Percentiles rank a stretch among this genome's conserved stretches.
These are phyloP conservation scores for Formica exsecta DNA, from an alignment of 1,140 invertebrate species.

Conservation along the genomic window DNA sequence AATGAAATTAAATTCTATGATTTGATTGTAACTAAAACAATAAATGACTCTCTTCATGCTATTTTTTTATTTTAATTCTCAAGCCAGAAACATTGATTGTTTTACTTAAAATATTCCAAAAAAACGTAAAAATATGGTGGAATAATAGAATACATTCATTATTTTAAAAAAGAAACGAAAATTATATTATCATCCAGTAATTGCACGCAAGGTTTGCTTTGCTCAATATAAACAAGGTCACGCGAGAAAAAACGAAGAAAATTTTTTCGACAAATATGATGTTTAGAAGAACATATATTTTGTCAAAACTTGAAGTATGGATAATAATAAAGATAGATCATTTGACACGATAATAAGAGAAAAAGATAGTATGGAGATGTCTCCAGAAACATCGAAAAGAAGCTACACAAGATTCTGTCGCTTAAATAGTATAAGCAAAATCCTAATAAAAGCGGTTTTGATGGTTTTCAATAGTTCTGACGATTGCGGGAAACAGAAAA, in stretches of 20 bases:
- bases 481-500: background rate
- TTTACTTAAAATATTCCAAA: constrained; percentile 15
- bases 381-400: background rate
- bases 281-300: constrained; percentile 18
- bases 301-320: constrained; percentile 29
- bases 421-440: background rate
- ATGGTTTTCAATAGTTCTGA: background rate
- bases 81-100: background rate
- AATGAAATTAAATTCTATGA: constrained; percentile 1
- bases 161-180: background rate
- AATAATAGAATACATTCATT: background rate
- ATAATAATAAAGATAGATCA: constrained; percentile 9
- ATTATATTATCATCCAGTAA: constrained; percentile 19
- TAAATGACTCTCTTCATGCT: too few relatives aligned
- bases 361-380: background rate
- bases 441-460: background rate
- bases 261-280: background rate
- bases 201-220: constrained; percentile 33
- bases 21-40: background rate
- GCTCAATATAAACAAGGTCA: constrained; percentile 31
- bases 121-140: background rate
- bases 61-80: background rate
- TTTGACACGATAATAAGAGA: constrained; percentile 8
- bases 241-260: constrained; percentile 17
- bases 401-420: constrained; percentile 19